Evolutionary conservation across 2,113 vertebrate species (phyloP).

Genomic region (Hyla sarda): DNA sequence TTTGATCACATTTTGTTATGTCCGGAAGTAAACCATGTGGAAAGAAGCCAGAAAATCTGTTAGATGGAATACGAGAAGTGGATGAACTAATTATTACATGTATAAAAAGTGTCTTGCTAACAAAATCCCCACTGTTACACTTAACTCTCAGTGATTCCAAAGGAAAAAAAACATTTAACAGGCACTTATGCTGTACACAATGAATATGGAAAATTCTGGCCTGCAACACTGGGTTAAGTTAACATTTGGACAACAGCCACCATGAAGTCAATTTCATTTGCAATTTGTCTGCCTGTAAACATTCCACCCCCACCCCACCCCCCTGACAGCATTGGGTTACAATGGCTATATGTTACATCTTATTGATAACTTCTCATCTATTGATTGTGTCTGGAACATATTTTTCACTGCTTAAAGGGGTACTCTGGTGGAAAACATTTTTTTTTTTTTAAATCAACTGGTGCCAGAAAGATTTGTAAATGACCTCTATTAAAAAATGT

Average conservation of each 20-base stretch:
- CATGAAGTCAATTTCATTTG: background rate
- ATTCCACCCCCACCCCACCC: no score
- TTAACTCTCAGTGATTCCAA: background rate
- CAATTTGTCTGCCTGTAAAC: background rate
- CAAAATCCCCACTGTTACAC: background rate
- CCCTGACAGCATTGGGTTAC: conserved; percentile 8
- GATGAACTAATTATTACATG: conserved; percentile 27
- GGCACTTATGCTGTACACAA: background rate
- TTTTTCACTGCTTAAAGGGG: background rate
- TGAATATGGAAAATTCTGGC: background rate
- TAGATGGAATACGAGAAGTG: conserved; percentile 42
- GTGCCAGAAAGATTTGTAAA: no score
- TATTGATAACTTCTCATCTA: background rate
- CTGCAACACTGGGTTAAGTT: conserved; percentile 9
- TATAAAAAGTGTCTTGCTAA: conserved; percentile 25
- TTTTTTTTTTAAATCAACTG: no score
- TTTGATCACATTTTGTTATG: conserved; percentile 12
- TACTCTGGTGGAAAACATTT: no score
- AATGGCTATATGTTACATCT: background rate
- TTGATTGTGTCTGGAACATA: conserved; percentile 12
- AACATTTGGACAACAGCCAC: background rate
- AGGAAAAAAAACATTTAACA: background rate
- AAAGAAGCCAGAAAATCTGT: conserved; percentile 37
- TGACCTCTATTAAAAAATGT: no score
- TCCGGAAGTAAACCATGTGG: conserved; percentile 21